Evolutionary conservation across 1,140 invertebrate genomes (phyloP), one percentile per base, ranked within the genome.

Genomic region (Procambarus clarkii): DNA sequence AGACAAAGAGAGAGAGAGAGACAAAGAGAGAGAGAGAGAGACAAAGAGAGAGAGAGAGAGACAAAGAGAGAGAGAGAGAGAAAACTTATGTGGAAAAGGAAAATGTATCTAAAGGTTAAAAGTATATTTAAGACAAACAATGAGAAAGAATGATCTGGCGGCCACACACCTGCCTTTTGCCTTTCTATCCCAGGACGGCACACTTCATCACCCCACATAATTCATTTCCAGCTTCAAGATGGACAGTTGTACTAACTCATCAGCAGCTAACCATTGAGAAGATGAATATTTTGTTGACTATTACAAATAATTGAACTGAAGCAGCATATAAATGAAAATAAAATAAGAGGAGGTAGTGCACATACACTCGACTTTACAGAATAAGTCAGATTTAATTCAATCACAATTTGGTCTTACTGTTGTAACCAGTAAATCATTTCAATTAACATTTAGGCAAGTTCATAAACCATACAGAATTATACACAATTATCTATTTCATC

Each of bases 201-300:
- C 77, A 48, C 77, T 79, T 45, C 50, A 54, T 79, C 9, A 48
- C 77, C n/a, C 76, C 48, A 79, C 8, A 79, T 21, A 79, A 74
- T 34, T 24, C 69, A 74, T 74, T 74, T n/a, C 24, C n/a, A 24
- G n/a, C n/a, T 74, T 24, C 69, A 74, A 74, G 69, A 24, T 74
- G 69, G 24, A 74, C 4, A 74, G 69, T 34, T 74, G 69, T 74
- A n/a, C n/a, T 34, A 24, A 74, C n/a, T 24, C 69, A 74, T n/a
- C 24, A 34, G 18, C 24, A 34, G 24, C 4, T 74, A 5, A 74
- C 3, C 2, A 74, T 0, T 74, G n/a, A 74, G 69, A 74, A 34
- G 3, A 64, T 13, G 8, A 18, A 64, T 64, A 7, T 11, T 74
- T 24, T 74, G 50, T 54, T 54, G n/a, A 71, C 69, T 64, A 64